Base-by-base conservation (phyloP, 2,113 vertebrate genomes). In the Perca fluviatilis region DNA sequence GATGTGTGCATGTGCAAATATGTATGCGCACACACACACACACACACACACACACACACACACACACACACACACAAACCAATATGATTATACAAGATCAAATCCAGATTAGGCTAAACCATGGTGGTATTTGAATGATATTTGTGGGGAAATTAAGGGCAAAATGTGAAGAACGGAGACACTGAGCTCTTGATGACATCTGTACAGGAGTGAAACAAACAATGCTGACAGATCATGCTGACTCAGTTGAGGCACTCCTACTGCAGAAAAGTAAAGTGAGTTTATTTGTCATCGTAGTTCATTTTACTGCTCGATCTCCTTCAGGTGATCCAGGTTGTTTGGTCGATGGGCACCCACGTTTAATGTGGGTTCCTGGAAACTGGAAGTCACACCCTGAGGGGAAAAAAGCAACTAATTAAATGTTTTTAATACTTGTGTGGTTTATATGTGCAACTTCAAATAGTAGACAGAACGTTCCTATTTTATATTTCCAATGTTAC, bases 271-370 rank as follows among this genome's bases (percentile, higher is more conserved):
- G 46, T 33, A 36, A 73, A 85, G 51, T 25, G 58, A 79, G 82
- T 71, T 71, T 3, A 95, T 79, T 90, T 80, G 76, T 95, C 94
- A 77, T 92, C 86, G 13, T 62, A 57, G 64, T 18, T 43, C 64
- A 43, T 74, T 43, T 43, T 30, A 80, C 78, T 73, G 82, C 36
- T 91, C 36, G 14, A 65, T 84, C 89, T 95, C 93, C 62, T 91
- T 93, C 72, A 96, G 90, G 88, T 93, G 93, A 84, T 95, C 96
- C 61, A 94, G 87, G 83, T 82, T 70, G 85, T 83, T 77, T 14
- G 68, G 69, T 46, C 19, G 66, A 73, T 75, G 86, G 11, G 7
- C 21, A 10, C 23, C 36, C 2, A 83, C 77, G 10, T 68, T 25
- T 11, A 78, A 65, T 14, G 67, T 63, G 57, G 79, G 78, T 0